Evolutionary conservation across 2,888 invertebrate genomes (phyloP), one percentile per base, ranked within the genome.

Genomic region (Tetragonisca angustula): DNA sequence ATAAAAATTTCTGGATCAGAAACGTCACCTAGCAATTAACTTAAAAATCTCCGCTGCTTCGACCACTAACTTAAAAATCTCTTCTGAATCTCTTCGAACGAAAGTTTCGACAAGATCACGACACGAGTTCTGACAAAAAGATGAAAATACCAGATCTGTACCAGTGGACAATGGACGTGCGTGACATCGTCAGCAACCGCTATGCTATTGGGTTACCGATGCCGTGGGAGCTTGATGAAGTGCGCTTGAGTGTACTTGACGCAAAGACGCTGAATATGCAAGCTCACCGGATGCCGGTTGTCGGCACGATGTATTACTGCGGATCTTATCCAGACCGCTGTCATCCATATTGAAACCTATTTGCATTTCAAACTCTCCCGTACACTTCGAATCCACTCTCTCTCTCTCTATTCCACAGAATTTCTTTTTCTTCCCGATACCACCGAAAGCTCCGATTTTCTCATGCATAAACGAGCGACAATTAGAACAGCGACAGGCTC

Each of bases 271-370:
- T 93, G 93, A 93, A 93, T 93, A 93, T 93, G 93, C 93, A 93
- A 92, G 92, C 90, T 92, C 92, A 91, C 92, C 93, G 93, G 94
- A 94, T 92, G 93, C 91, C 91, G 91, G 85, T 91, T 92, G 93
- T 93, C 94, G 91, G 87, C 92, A 91, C 93, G 92, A 94, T 93
- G 91, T 93, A 94, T 94, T 94, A 93, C 93, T 91, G 93, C 94
- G 91, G 92, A 93, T 93, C 93, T 94, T 93, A 93, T 93, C 90
- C 93, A 87, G 89, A 88, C 83, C 83, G 76, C 89, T 91, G 90
- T 92, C 92, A 91, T 91, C 91, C 90, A 92, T 92, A 92, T 90
- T 91, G 90, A 89, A 87, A 87, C 84, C 86, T 86, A 92, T 93
- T 93, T 92, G 90, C 91, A 92, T 92, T 90, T 89, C 88, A 89